These are phyloP conservation scores for Brachycybe producta DNA, from an alignment of 2,888 invertebrate species.

Conservation along the genomic window DNA sequence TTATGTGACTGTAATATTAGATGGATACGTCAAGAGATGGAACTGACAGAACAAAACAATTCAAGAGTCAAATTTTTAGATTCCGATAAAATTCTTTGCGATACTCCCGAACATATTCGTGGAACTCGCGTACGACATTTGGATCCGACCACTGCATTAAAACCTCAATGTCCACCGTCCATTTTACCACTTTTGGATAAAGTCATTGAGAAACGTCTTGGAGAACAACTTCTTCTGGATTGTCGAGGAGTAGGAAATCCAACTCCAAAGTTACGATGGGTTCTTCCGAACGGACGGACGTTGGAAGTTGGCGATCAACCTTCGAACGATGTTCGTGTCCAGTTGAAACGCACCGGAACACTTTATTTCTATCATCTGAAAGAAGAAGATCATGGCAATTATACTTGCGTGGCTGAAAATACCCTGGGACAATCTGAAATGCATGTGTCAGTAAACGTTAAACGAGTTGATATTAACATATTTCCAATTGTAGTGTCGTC, in stretches of 20 bases:
- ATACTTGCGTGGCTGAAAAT: slow-evolving; percentile 35
- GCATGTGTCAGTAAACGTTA: slow-evolving; percentile 29
- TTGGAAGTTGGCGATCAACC: slow-evolving; percentile 27
- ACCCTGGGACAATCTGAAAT: slow-evolving; percentile 29
- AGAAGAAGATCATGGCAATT: slow-evolving; percentile 33
- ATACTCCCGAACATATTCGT: slow-evolving; percentile 26
- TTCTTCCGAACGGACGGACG: slow-evolving; percentile 31
- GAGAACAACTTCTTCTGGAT: slow-evolving; percentile 31
- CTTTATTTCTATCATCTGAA: slow-evolving; percentile 27
- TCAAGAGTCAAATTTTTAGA: slow-evolving; percentile 24
- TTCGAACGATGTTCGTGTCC: slow-evolving; percentile 28
- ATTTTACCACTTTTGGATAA: slow-evolving; percentile 22
- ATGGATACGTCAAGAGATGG: slow-evolving; percentile 26
- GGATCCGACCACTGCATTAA: slow-evolving; percentile 24
- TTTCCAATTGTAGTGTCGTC: slow-evolving; percentile 30
- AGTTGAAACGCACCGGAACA: slow-evolving; percentile 27
- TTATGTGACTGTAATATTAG: slow-evolving; percentile 37
- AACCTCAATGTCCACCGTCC: slow-evolving; percentile 23
- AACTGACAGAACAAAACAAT: slow-evolving; percentile 8
- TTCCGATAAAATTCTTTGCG: slow-evolving; percentile 31
- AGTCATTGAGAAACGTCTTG: slow-evolving; percentile 28
- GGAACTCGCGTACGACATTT: slow-evolving; percentile 26
- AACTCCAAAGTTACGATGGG: slow-evolving; percentile 33
- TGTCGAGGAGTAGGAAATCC: slow-evolving; percentile 38
- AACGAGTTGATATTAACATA: slow-evolving; percentile 33